These are phyloP conservation scores for Oscheius sp. DNA, from an alignment of 2,888 invertebrate genomes.

Conservation along the genomic window DNA sequence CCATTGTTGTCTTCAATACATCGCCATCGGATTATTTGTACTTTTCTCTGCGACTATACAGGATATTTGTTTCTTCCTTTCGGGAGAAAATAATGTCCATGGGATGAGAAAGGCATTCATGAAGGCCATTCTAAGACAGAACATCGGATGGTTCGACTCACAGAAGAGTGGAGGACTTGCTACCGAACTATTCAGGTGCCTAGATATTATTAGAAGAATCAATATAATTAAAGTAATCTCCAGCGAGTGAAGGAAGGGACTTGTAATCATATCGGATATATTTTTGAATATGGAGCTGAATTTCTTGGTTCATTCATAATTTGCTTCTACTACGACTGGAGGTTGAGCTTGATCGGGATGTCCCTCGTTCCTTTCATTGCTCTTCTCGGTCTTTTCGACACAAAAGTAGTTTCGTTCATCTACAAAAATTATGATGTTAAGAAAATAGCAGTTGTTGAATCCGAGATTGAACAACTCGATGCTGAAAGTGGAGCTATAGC, in stretches of 20 bases:
- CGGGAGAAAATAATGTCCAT: slow-evolving; percentile 73
- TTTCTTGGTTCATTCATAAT: slow-evolving; percentile 43
- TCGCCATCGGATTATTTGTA: background rate
- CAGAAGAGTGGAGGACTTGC: slow-evolving; percentile 73
- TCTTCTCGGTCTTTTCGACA: slow-evolving; percentile 13
- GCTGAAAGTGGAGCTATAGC: slow-evolving; percentile 23
- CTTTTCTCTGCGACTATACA: slow-evolving; percentile 26
- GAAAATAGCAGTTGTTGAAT: slow-evolving; percentile 11
- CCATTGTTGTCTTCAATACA: slow-evolving; percentile 8
- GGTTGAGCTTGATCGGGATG: slow-evolving; percentile 66
- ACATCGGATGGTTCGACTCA: slow-evolving; percentile 72
- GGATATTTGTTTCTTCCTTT: slow-evolving; percentile 71
- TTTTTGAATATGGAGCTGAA: slow-evolving; percentile 45
- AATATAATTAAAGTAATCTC: slow-evolving; percentile 51
- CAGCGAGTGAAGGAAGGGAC: slow-evolving; percentile 63
- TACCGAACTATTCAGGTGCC: slow-evolving; percentile 73
- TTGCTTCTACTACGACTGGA: slow-evolving; percentile 60
- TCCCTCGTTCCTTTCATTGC: slow-evolving; percentile 65
- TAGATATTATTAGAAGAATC: background rate
- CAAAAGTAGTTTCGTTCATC: background rate
- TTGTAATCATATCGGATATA: slow-evolving; percentile 62
- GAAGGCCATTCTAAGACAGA: slow-evolving; percentile 65
- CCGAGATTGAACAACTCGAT: slow-evolving; percentile 31
- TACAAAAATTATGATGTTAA: background rate
- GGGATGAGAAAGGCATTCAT: slow-evolving; percentile 72